Conservation (phyloP, 2,888 invertebrate genomes). For the Scelioninae gen. 2 region DNA sequence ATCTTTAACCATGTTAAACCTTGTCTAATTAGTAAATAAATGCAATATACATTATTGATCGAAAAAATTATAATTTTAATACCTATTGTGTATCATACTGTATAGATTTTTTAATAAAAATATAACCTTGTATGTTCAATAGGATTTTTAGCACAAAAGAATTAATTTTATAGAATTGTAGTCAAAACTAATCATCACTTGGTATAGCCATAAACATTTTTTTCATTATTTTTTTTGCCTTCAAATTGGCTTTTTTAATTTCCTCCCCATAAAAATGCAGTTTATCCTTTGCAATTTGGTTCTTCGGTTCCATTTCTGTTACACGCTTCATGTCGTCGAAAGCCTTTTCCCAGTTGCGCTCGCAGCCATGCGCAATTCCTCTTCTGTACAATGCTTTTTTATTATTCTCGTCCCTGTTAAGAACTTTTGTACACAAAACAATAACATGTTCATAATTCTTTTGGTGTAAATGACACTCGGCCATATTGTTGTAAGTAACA, state of each 20-base stretch:
- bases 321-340: slow-evolving; percentile 78
- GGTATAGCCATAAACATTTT: slow-evolving; percentile 74
- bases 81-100: neutral
- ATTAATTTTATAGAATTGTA: neutral
- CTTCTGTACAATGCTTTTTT: slow-evolving; percentile 77
- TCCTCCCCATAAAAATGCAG: slow-evolving; percentile 78
- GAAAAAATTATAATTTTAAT: slow-evolving; percentile 5
- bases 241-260: slow-evolving; percentile 79
- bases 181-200: neutral
- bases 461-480: slow-evolving; percentile 85
- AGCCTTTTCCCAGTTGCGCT: slow-evolving; percentile 82
- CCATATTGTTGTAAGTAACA: slow-evolving; percentile 87
- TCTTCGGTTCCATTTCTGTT: slow-evolving; percentile 80
- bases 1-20: slow-evolving; percentile 6
- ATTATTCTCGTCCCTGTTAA: slow-evolving; percentile 74
- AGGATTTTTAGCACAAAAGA: neutral
- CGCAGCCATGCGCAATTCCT: slow-evolving; percentile 76
- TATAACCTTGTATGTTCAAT: slow-evolving; percentile 2
- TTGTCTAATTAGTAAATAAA: slow-evolving; percentile 14
- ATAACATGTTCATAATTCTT: slow-evolving; percentile 82
- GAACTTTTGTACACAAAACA: slow-evolving; percentile 78
- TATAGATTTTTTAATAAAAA: neutral
- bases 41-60: neutral
- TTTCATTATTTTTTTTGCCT: slow-evolving; percentile 79
- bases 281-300: slow-evolving; percentile 80